phyloP scores from a whole-genome alignment of 2,113 vertebrate genomes.

The Thunnus maccoyii region DNA sequence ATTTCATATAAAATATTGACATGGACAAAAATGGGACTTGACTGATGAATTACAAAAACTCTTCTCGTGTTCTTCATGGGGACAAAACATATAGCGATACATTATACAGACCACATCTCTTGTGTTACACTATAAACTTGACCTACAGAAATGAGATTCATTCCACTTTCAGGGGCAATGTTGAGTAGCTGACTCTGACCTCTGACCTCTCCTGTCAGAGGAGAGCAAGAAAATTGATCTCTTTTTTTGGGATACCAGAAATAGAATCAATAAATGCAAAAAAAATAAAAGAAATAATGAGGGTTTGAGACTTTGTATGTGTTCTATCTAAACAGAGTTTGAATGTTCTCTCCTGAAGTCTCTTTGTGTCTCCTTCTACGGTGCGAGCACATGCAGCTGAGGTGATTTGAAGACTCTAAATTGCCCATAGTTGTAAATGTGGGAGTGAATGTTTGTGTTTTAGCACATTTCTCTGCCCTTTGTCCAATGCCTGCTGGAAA shows the following conservation, averaged over 20 bases:
- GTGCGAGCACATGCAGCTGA: neutral
- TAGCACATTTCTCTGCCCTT: neutral
- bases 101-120: too few species aligned
- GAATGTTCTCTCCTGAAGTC: neutral
- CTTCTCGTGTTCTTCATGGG: neutral
- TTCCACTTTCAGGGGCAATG: neutral
- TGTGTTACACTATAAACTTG: neutral
- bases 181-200: conserved; percentile 13
- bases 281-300: too few species aligned
- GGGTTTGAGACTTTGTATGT: too few species aligned
- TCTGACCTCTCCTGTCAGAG: conserved; percentile 13
- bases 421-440: neutral
- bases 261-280: too few species aligned
- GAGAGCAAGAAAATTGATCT: neutral
- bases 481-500: neutral
- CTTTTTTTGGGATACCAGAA: neutral
- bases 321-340: too few species aligned
- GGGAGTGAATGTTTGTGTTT: conserved; percentile 1
- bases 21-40: conserved; percentile 9
- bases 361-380: neutral
- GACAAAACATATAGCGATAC: too few species aligned
- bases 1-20: neutral
- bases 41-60: neutral
- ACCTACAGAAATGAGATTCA: neutral
- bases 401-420: conserved; percentile 3